A percentile compares a stretch with the other conserved stretches of the same genome.
Evolutionary conservation across 2,888 invertebrate genomes (phyloP).

Genomic region (Ophonus ardosiacus): DNA sequence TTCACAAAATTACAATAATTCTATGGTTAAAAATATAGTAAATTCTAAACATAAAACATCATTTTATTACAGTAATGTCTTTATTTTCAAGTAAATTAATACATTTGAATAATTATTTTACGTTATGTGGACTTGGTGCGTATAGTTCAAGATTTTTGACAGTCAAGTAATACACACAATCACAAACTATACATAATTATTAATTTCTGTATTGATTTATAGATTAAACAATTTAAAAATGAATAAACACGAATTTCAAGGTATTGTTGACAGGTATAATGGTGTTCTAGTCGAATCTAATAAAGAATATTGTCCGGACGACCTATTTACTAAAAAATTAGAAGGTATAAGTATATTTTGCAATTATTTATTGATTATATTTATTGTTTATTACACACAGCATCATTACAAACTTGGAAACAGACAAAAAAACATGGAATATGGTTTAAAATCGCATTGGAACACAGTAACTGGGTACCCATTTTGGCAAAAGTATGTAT

Average conservation of each 20-base stretch:
- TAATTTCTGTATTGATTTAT: not conserved
- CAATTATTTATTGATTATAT: constrained; percentile 30
- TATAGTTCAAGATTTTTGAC: not conserved
- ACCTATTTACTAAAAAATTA: constrained; percentile 78
- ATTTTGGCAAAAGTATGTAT: constrained; percentile 81
- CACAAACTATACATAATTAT: not conserved
- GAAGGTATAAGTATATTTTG: constrained; percentile 76
- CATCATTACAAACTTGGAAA: constrained; percentile 84
- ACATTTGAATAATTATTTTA: not conserved
- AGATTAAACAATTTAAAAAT: constrained; percentile 7
- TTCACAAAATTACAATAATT: constrained; percentile 31
- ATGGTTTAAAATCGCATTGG: constrained; percentile 88
- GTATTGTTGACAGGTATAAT: constrained; percentile 82
- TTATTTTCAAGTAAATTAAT: not conserved
- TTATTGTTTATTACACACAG: constrained; percentile 75
- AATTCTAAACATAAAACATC: not conserved
- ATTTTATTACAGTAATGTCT: constrained; percentile 22
- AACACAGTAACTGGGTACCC: constrained; percentile 87
- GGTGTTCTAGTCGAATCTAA: constrained; percentile 85
- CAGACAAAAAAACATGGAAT: constrained; percentile 82
- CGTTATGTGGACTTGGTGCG: not conserved
- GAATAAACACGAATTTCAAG: constrained; percentile 74
- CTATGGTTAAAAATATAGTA: not conserved
- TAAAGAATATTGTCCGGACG: constrained; percentile 78
- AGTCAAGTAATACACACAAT: not conserved